Conservation (phyloP, 2,797 vertebrate species). For the Danio choprae region DNA sequence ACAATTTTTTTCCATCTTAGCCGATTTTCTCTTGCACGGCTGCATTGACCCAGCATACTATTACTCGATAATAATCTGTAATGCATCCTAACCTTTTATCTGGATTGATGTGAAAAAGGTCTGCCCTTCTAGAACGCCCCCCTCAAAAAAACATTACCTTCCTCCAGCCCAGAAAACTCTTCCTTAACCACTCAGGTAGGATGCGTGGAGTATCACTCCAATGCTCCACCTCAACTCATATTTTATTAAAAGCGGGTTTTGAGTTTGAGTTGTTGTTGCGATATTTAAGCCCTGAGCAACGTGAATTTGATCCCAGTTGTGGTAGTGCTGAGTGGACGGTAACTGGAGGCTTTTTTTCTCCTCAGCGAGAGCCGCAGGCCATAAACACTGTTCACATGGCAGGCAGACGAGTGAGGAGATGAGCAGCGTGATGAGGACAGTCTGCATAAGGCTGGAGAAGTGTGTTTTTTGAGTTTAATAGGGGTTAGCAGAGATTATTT, state of each 20-base stretch:
- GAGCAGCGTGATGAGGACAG: background rate
- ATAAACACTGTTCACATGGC: slow-evolving; percentile 5
- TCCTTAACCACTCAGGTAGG: slow-evolving; percentile 39
- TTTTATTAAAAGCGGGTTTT: slow-evolving; percentile 75
- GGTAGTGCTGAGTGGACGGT: slow-evolving; percentile 71
- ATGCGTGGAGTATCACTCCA: slow-evolving; percentile 39
- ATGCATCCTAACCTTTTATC: background rate
- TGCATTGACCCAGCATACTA: background rate
- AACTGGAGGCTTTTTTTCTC: slow-evolving; percentile 49
- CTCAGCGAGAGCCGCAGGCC: slow-evolving; percentile 32
- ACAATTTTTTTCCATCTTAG: too few relatives aligned
- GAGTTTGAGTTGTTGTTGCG: slow-evolving; percentile 71
- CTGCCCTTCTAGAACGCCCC: too few relatives aligned
- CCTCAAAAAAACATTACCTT: background rate
- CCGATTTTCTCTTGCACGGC: too few relatives aligned
- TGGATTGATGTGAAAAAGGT: background rate
- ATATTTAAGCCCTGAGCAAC: slow-evolving; percentile 67
- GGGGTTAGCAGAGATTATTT: background rate
- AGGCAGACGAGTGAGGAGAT: slow-evolving; percentile 28
- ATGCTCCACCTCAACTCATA: slow-evolving; percentile 70
- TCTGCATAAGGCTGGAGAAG: background rate
- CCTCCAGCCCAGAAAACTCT: background rate
- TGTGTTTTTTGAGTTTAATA: background rate
- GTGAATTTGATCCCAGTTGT: slow-evolving; percentile 66
- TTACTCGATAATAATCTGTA: background rate